A percentile compares a stretch with the other conserved stretches of the same genome.
Evolutionary conservation across 2,113 vertebrate species (phyloP).

Genomic region (Gracilinanus agilis): DNA sequence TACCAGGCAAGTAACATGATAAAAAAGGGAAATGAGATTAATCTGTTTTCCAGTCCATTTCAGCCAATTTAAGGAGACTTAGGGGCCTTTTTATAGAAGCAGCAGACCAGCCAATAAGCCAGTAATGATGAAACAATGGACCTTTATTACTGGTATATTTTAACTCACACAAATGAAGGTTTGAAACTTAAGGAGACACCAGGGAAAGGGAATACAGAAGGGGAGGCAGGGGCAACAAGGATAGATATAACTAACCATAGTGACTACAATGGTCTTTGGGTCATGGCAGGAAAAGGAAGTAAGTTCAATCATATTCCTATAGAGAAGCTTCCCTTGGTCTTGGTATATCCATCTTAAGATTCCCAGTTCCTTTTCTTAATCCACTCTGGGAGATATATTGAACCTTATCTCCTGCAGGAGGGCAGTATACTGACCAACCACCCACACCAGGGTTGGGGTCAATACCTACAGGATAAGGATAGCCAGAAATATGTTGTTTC

Average conservation of each 20-base stretch:
- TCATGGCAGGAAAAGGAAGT: neutral
- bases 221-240: neutral
- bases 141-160: slow-evolving; percentile 1
- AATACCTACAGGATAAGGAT: neutral
- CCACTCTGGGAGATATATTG: neutral
- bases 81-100: slow-evolving; percentile 1
- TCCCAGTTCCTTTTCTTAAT: neutral
- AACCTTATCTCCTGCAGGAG: neutral
- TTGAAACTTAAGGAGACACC: neutral
- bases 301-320: neutral
- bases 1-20: neutral
- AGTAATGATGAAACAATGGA: neutral
- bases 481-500: neutral
- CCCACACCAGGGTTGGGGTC: neutral
- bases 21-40: neutral
- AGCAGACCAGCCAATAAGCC: neutral
- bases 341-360: neutral
- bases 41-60: slow-evolving; percentile 5
- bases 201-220: neutral
- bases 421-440: neutral
- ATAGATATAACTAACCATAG: neutral
- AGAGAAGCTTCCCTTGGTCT: neutral
- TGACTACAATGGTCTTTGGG: neutral
- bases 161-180: neutral
- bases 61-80: neutral